These are phyloP conservation scores for Neotoxoptera formosana DNA, from an alignment of 1,140 invertebrate genomes.

Conservation along the genomic window DNA sequence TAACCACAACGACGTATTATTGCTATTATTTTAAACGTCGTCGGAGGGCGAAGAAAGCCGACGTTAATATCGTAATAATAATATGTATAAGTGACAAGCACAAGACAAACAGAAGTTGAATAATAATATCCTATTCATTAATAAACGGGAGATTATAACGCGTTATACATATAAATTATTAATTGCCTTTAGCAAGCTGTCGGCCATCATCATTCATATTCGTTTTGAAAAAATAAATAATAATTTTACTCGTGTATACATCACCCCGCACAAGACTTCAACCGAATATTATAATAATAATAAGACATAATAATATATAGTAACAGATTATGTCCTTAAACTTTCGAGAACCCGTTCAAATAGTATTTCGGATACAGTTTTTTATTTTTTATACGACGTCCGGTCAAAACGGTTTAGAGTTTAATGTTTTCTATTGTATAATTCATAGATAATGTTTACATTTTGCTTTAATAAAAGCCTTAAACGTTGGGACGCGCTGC, in stretches of 20 bases:
- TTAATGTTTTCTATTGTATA: not conserved
- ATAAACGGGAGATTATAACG: not conserved
- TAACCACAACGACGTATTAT: not conserved
- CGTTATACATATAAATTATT: not conserved
- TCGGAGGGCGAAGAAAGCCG: not conserved
- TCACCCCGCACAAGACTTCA: not conserved
- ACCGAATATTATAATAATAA: not conserved
- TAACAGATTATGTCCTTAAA: not conserved
- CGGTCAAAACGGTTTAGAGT: not conserved
- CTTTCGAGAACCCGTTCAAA: not conserved
- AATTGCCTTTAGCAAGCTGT: not conserved
- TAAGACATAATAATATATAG: not conserved
- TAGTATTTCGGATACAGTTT: not conserved
- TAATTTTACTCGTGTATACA: not conserved
- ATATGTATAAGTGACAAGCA: not conserved
- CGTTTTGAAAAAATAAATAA: not conserved
- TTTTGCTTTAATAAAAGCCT: not conserved
- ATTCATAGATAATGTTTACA: constrained; percentile 1
- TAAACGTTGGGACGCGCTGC: not conserved
- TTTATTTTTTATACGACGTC: not conserved
- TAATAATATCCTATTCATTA: not conserved
- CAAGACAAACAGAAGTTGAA: not conserved
- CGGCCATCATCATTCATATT: not conserved
- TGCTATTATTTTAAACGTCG: not conserved
- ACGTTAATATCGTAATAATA: not conserved